Conservation (phyloP, 2,888 invertebrate genomes). For the Steinernema carpocapsae region DNA sequence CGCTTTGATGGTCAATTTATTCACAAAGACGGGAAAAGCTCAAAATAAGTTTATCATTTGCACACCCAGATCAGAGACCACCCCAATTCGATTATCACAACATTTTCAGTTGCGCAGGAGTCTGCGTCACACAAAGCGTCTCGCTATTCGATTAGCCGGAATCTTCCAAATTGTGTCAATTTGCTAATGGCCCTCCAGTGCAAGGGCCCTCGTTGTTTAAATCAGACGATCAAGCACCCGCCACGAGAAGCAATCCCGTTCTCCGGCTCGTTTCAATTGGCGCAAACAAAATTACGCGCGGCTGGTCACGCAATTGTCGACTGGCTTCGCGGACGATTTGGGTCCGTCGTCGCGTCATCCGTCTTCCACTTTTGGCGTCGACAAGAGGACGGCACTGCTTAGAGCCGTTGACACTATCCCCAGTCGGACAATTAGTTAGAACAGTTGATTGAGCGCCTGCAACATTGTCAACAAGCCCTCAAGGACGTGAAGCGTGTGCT, state of each 20-base stretch:
- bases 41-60: too few relatives aligned
- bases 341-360: background rate
- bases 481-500: background rate
- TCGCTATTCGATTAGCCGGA: too few relatives aligned
- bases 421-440: background rate
- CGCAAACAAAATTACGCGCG: constrained; percentile 33
- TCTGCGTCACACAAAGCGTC: too few relatives aligned
- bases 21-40: too few relatives aligned
- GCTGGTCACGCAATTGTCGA: constrained; percentile 34
- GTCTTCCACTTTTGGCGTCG: background rate
- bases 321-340: constrained; percentile 10
- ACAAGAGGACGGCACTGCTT: background rate
- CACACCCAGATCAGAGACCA: too few relatives aligned
- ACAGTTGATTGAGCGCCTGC: background rate
- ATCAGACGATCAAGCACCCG: constrained; percentile 28
- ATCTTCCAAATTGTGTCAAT: constrained; percentile 12
- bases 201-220: constrained; percentile 20
- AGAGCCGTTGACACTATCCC: too few relatives aligned
- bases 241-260: constrained; percentile 5
- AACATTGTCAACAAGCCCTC: background rate
- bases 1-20: too few relatives aligned
- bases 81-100: too few relatives aligned
- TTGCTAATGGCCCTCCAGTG: constrained; percentile 13
- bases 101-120: too few relatives aligned
- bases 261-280: constrained; percentile 22